Evolutionary conservation across 2,888 invertebrate genomes (phyloP).

Genomic region (Drosophila histrio): DNA sequence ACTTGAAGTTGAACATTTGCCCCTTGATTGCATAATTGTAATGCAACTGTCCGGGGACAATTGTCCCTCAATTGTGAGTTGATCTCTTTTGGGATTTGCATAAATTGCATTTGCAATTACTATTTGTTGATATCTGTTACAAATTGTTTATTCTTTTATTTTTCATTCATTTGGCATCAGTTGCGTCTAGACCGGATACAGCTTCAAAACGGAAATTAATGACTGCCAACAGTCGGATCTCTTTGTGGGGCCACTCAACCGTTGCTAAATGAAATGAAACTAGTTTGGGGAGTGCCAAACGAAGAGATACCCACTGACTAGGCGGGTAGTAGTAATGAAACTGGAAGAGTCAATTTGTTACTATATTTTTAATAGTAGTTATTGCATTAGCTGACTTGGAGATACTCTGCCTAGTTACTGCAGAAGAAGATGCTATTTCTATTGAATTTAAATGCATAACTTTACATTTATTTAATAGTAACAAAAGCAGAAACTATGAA

Average conservation of each 20-base stretch:
- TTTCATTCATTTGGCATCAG: slow-evolving; percentile 10
- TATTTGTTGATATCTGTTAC: background rate
- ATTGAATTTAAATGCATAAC: no score
- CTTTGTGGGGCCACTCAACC: slow-evolving; percentile 1
- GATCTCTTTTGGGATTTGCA: background rate
- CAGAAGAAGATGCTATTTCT: no score
- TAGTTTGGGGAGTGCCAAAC: background rate
- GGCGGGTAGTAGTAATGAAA: background rate
- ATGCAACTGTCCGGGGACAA: slow-evolving; percentile 22
- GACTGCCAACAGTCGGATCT: slow-evolving; percentile 10
- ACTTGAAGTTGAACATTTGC: slow-evolving; percentile 33
- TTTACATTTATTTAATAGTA: no score
- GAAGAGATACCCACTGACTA: background rate
- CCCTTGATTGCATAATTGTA: slow-evolving; percentile 46
- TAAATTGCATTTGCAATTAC: slow-evolving; percentile 16
- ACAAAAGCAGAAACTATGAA: no score
- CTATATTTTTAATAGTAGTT: background rate
- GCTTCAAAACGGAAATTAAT: slow-evolving; percentile 47
- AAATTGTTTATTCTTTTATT: slow-evolving; percentile 11
- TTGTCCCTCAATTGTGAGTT: slow-evolving; percentile 9
- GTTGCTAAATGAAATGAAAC: slow-evolving; percentile 4
- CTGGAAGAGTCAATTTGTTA: background rate
- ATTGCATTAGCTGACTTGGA: background rate
- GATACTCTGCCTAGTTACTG: no score
- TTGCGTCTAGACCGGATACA: slow-evolving; percentile 49